Base-by-base conservation (phyloP, 2,113 vertebrate species). In the Sebastes fasciatus region DNA sequence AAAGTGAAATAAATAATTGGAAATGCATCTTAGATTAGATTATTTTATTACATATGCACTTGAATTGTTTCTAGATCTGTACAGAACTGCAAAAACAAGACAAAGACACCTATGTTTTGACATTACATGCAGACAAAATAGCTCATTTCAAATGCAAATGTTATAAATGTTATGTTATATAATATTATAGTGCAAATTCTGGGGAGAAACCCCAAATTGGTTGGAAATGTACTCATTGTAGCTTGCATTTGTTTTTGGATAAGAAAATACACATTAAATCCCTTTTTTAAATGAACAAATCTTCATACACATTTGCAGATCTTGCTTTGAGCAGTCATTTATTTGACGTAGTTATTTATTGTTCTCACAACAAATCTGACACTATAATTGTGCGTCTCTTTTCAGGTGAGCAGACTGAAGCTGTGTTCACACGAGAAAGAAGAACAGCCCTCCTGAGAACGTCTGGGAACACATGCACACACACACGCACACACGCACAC, bases 321-420 rank as follows among this genome's bases (percentile, higher is more conserved):
- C 10, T 74, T 46, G 7, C 26, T 60, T 26, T 14, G 10, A 45
- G 13, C 13, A 40, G 17, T 14, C 7, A n/a, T 43, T 8, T 13
- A 62, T 49, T 17, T 58, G 19, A 10, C 40, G 23, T 8, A 23
- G 21, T 23, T 45, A 21, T 5, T 16, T 49, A 54, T 40, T 19
- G 9, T 17, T 49, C 2, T 34, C 8, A 13, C 3, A 4, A 48
- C 2, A 14, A 40, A 58, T 42, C 14, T 46, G 16, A 23, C 13
- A 0, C 34, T 9, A 13, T 40, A 4, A n/a, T 11, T 14, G 60
- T n/a, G 7, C 1, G 8, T 45, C 10, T 26, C 23, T 13, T 71
- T 66, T n/a, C 17, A 68, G 75, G 55, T 74, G 62, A 21, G 12
- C 19, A 34, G 68, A 51, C 62, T 49, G 13, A 62, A 40, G 23